Percentiles rank a stretch among this genome's conserved stretches.
These are phyloP conservation scores for Brotogeris chrysoptera DNA, from an alignment of 2,797 vertebrate species.

Conservation along the genomic window DNA sequence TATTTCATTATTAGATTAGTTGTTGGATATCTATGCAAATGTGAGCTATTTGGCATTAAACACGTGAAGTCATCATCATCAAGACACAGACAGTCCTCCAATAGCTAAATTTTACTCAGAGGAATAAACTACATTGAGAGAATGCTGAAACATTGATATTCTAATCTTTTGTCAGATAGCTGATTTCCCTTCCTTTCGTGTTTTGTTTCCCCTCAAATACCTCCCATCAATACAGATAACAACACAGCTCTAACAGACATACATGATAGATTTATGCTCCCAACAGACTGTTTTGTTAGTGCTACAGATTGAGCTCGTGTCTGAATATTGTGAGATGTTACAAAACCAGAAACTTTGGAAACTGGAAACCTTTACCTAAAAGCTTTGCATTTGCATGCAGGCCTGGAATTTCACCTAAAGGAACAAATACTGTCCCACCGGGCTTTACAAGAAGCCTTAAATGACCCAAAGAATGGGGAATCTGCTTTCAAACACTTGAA, in stretches of 20 bases:
- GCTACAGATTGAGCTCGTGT: not conserved
- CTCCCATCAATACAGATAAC: not conserved
- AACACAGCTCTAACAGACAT: not conserved
- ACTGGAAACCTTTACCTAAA: not conserved
- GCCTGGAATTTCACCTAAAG: conserved; percentile 75
- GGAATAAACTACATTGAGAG: not conserved
- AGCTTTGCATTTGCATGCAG: conserved; percentile 70
- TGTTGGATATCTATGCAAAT: not conserved
- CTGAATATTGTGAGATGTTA: not conserved
- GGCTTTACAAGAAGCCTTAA: conserved; percentile 82
- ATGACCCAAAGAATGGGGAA: conserved; percentile 90
- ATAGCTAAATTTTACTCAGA: not conserved
- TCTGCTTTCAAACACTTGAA: conserved; percentile 92
- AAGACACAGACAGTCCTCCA: not conserved
- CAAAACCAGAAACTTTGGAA: not conserved
- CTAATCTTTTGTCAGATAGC: not conserved
- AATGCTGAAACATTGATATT: not conserved
- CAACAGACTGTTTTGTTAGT: not conserved
- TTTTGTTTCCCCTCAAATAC: not conserved
- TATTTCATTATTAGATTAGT: not conserved
- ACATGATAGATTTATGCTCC: not conserved
- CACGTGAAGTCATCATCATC: not conserved
- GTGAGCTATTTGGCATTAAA: not conserved
- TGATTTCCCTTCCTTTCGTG: not conserved
- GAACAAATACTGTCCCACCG: conserved; percentile 82